phyloP scores from a whole-genome alignment of 1,140 invertebrate genomes.

The Magallana ariakensis region DNA sequence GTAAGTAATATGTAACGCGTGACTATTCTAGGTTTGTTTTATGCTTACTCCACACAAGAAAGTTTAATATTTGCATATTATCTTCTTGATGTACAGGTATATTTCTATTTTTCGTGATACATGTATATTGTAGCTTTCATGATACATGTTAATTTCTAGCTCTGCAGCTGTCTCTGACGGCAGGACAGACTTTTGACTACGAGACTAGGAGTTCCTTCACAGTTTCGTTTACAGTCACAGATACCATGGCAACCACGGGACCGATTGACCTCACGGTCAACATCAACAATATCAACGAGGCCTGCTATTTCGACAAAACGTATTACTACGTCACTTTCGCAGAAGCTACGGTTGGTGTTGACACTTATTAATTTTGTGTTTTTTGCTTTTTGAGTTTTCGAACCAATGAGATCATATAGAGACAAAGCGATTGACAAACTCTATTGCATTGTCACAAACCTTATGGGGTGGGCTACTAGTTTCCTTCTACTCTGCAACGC shows the following conservation, averaged over 20 bases:
- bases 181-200: slow-evolving; percentile 56
- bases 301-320: slow-evolving; percentile 48
- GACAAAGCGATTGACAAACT: no score
- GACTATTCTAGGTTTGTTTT: no score
- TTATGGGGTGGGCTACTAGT: no score
- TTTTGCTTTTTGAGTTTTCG: no score
- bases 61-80: no score
- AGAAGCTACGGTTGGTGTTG: slow-evolving; percentile 52
- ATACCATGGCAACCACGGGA: slow-evolving; percentile 51
- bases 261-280: slow-evolving; percentile 53
- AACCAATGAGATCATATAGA: no score
- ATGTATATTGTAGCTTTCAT: slow-evolving; percentile 19
- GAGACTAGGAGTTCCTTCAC: slow-evolving; percentile 50
- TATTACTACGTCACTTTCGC: slow-evolving; percentile 49
- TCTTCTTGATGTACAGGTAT: no score
- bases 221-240: slow-evolving; percentile 55
- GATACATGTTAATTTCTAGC: slow-evolving; percentile 38
- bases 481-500: no score
- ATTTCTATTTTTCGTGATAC: no score
- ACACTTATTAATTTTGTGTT: background rate
- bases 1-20: slow-evolving; percentile 35
- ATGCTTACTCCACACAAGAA: no score
- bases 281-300: slow-evolving; percentile 58
- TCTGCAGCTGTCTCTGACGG: slow-evolving; percentile 39
- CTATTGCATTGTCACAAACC: no score